Base-by-base conservation (phyloP, 2,797 vertebrate species). In the Falco rusticolus region DNA sequence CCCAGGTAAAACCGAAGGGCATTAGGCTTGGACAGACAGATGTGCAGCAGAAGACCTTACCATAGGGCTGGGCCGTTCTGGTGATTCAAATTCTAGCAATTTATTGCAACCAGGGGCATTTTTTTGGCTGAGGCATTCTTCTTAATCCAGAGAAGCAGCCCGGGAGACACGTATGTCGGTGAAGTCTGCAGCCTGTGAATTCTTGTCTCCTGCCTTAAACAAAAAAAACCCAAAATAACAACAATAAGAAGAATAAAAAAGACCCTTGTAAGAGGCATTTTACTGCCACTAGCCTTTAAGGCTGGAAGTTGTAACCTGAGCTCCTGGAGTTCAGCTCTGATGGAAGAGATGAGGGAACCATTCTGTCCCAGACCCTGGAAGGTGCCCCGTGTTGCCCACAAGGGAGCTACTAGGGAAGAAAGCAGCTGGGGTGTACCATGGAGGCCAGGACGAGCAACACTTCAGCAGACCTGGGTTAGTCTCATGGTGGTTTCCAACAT, bases 301-400 rank as follows among this genome's bases (percentile, higher is more conserved):
- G 15, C 41, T 56, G 28, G 50, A 31, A 69, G 33, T 8, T 50
- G 16, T 20, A 63, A 43, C 16, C 28, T 3, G 21, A 84, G 68
- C 56, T 43, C 68, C 45, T 28, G 17, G 39, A 22, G 19, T n/a
- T 47, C 43, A 47, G 10, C 29, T 56, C 7, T 33, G 43, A 20
- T 61, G 56, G 33, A 10, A 29, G 10, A 37, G 29, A n/a, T 5
- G 21, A 60, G 22, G n/a, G 45, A 28, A 47, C 63, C 13, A 2
- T 45, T 25, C 47, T 13, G 10, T 11, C 41, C 26, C 16, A 8
- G 37, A 7, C 18, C 65, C 41, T 33, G 33, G 10, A 54, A 54
- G 33, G 4, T 59, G 41, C 7, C 60, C 43, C 33, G 0, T 5
- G 7, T 29, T 45, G 70, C 37, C 51, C 26, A 16, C 0, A 2